These are phyloP conservation scores for Peromyscus maniculatus DNA, from an alignment of 2,113 vertebrate species.

Conservation along the genomic window DNA sequence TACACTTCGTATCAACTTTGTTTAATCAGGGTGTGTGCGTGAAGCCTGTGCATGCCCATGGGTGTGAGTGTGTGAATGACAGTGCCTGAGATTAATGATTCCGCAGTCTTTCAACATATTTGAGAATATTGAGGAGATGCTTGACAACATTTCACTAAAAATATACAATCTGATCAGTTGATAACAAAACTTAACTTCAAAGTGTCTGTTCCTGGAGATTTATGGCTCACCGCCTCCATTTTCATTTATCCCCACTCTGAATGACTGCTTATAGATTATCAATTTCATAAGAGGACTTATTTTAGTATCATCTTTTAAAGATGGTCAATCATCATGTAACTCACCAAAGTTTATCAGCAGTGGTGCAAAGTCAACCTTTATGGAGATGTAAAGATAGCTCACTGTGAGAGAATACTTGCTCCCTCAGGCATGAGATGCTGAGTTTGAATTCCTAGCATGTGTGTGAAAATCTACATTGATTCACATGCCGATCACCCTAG, in stretches of 20 bases:
- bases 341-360: not conserved
- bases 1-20: not conserved
- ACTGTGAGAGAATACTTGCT: not conserved
- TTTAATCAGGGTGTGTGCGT: not conserved
- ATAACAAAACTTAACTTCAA: slow-evolving; percentile 1
- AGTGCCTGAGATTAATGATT: not conserved
- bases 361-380: not conserved
- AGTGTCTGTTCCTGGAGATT: not conserved
- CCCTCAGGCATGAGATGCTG: too few relatives aligned
- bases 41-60: not conserved
- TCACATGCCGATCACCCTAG: not conserved
- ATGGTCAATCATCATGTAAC: not conserved
- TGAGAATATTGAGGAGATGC: not conserved
- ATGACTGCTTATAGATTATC: not conserved
- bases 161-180: not conserved
- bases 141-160: not conserved
- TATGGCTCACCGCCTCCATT: not conserved
- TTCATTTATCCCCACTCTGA: not conserved
- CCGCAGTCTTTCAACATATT: not conserved
- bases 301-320: not conserved
- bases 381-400: not conserved
- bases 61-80: not conserved
- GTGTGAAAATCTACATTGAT: not conserved
- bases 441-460: not conserved
- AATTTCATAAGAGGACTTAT: slow-evolving; percentile 15